These are phyloP conservation scores for Sylvilagus floridanus DNA, from an alignment of 2,797 vertebrate species.

Conservation along the genomic window DNA sequence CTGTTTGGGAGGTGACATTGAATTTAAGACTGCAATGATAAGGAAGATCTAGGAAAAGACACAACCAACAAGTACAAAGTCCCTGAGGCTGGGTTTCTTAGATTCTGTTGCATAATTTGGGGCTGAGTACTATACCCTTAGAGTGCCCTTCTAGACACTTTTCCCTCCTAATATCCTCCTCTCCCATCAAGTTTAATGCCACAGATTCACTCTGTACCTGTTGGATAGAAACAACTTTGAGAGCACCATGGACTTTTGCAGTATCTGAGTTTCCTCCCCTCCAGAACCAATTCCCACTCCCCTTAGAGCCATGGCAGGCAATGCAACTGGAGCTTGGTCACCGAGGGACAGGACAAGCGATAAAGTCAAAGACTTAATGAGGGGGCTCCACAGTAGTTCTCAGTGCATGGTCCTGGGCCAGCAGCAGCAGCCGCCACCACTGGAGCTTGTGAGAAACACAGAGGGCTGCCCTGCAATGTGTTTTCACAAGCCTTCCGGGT, in stretches of 20 bases:
- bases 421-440: rapidly evolving
- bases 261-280: not conserved
- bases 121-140: not conserved
- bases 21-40: not conserved
- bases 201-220: not conserved
- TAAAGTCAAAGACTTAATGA: not conserved
- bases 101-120: not conserved
- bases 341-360: not conserved
- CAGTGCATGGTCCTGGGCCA: not conserved
- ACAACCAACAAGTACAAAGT: not conserved
- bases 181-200: not conserved
- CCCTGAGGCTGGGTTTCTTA: not conserved
- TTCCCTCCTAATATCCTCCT: rapidly evolving
- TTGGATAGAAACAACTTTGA: not conserved
- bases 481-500: not conserved
- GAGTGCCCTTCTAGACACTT: not conserved
- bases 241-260: not conserved
- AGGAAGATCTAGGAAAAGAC: not conserved
- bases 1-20: not conserved
- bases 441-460: not conserved
- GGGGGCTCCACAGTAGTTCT: not conserved
- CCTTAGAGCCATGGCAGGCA: not conserved
- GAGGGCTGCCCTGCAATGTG: not conserved
- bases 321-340: not conserved
- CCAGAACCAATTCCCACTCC: not conserved